Base-by-base conservation (phyloP, 2,797 vertebrate genomes). In the Pseudochromis fuscus region DNA sequence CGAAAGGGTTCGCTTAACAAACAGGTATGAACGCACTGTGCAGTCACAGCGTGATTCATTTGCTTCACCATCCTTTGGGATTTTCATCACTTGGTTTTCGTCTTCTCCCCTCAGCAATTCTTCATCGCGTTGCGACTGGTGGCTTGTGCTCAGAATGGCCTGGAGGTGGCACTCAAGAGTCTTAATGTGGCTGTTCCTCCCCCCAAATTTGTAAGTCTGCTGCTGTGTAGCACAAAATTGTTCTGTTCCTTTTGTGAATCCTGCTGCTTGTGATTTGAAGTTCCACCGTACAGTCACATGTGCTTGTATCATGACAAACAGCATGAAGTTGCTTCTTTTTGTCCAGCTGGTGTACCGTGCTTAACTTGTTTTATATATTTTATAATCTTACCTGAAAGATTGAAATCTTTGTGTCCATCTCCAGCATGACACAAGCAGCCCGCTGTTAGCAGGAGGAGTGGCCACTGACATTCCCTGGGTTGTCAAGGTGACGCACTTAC, bases 101-200 rank as follows among this genome's bases (percentile, higher is more conserved):
- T 79, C 30, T 83, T 19, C 50, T 88, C 53, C 79, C 76, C 61
- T 65, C 83, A 99, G 98, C 97, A 99, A 93, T 99, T 99, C 89
- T 99, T 98, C 89, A 94, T 98, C 83, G 97, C 97, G 1, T 88
- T 99, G 72, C 93, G 96, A 61, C 94, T 99, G 82, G 96, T 99
- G 83, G 97, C 97, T 1, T 99, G 98, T 92, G 98, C 98, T 60
- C 98, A 99, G 90, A 99, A 97, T 95, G 98, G 97, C 92, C 91
- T 98, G 90, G 97, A 99, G 76, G 95, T 99, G 93, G 95, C 95
- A 45, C 93, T 96, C 81, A 96, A 90, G 89, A 97, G 94, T 88
- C 95, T 99, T 81, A 94, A 93, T 73, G 88, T 95, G 84, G 91
- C 96, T 77, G 97, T 98, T 90, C 96, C 97, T 87, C 95, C 96